Evolutionary conservation across 2,797 vertebrate species (phyloP).

Genomic region (Threskiornis aethiopicus): DNA sequence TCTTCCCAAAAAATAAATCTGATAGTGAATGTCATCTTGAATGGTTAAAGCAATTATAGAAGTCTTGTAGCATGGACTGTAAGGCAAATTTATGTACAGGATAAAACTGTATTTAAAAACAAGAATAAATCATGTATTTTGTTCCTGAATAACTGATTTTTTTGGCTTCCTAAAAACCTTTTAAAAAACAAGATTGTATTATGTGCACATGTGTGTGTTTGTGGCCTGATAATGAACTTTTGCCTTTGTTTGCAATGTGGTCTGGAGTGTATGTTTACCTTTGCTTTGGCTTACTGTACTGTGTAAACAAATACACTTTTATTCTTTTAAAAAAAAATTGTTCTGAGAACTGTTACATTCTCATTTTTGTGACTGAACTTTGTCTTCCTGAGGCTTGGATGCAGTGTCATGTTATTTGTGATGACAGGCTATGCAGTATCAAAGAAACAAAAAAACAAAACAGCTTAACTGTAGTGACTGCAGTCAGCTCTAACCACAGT

Average conservation of each 20-base stretch:
- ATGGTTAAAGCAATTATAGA: neutral
- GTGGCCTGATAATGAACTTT: neutral
- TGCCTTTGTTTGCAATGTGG: neutral
- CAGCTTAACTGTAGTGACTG: neutral
- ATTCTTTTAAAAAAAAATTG: conserved; percentile 8
- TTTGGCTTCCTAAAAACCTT: neutral
- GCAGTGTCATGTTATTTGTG: conserved; percentile 7
- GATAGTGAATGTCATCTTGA: neutral
- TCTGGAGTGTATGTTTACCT: neutral
- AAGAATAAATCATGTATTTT: neutral
- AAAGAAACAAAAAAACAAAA: neutral
- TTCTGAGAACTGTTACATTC: neutral
- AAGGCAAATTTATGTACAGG: neutral
- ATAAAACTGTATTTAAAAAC: neutral
- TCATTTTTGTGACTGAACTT: conserved; percentile 11
- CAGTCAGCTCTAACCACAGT: neutral
- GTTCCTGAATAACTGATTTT: neutral
- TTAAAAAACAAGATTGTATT: neutral
- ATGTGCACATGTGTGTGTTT: neutral
- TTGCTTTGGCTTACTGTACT: conserved; percentile 34
- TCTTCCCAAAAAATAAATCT: neutral
- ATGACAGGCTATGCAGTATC: conserved; percentile 30
- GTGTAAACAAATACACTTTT: conserved; percentile 24
- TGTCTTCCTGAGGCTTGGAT: neutral
- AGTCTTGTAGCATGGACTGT: neutral